These are phyloP conservation scores for Porites lobata DNA, from an alignment of 92 coral and sea anemone genomes.

Conservation along the genomic window DNA sequence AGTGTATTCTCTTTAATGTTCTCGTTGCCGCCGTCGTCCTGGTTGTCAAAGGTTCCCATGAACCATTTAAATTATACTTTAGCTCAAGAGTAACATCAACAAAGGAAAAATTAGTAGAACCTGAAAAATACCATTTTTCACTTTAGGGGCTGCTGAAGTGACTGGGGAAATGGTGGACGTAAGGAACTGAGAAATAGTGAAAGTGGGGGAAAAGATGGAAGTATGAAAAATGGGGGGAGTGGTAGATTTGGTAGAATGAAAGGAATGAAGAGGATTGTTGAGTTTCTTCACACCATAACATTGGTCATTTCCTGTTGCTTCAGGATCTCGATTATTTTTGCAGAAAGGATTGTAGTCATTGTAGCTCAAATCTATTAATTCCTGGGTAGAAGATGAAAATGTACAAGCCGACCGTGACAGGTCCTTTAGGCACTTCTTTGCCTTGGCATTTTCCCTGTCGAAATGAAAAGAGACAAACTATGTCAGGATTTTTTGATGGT, in stretches of 20 bases:
- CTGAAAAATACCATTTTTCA: neutral
- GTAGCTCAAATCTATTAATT: neutral
- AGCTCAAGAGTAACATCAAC: neutral
- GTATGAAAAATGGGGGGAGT: no score
- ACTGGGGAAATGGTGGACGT: neutral
- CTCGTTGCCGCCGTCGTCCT: no score
- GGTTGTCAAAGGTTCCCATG: no score
- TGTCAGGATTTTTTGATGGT: neutral
- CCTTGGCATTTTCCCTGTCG: constrained; percentile 27
- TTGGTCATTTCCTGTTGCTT: constrained; percentile 11
- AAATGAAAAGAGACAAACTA: neutral
- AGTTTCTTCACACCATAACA: constrained; percentile 13
- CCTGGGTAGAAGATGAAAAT: neutral
- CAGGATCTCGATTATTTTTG: constrained; percentile 10
- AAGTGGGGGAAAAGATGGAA: no score
- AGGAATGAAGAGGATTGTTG: neutral
- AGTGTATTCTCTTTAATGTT: no score
- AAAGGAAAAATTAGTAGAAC: neutral
- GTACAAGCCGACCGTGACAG: constrained; percentile 1
- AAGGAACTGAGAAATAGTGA: no score
- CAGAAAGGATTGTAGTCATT: constrained; percentile 46
- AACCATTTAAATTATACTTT: no score
- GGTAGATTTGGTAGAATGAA: no score
- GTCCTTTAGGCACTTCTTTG: constrained; percentile 13
- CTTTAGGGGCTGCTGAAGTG: neutral